Evolutionary conservation across 2,797 vertebrate genomes (phyloP), one percentile per base, ranked within the genome.

Genomic region (Sebastes matsubarae): DNA sequence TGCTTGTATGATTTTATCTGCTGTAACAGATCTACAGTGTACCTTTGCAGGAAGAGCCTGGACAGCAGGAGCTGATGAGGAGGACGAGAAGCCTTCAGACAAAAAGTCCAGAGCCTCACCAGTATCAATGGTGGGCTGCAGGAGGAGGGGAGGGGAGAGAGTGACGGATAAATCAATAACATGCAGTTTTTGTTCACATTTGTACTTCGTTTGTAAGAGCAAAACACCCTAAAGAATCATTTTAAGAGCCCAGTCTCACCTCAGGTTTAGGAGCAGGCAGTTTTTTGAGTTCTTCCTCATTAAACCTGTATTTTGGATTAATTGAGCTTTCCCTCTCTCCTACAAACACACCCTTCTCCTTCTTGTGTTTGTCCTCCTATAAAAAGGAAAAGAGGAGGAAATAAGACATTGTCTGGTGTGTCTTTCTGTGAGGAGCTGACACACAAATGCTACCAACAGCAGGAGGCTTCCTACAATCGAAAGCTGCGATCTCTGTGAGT

Each of bases 291-390:
- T 94, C 69, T 2, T 92, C 91, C 60, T 91, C 22, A 1, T 89
- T 85, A 60, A 95, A 95, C 84, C 95, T 94, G 89, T 96, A 95
- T 0, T 24, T 76, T 72, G 94, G 93, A 50, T 91, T 91, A 50
- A 96, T 63, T 0, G 94, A 64, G 76, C 93, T 92, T 0, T 96
- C 95, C 27, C 91, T 87, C 87, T 95, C 96, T 36, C 96, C 96
- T 0, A 95, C 93, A 13, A 11, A 61, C 27, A 95, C 94, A 22
- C 90, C 95, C 59, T 95, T 89, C 79, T 94, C 64, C 36, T 84
- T 61, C 50, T 85, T 90, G 14, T 77, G 9, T 36, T 94, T 88
- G 11, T 32, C 81, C 82, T 95, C 95, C 95, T 96, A 5, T 11
- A 20, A 68, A 54, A 61, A 78, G 8, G 13, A 52, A 46, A 46